These are phyloP conservation scores for Notocelia uddmanniana DNA, from an alignment of 2,888 invertebrate species.

Conservation along the genomic window DNA sequence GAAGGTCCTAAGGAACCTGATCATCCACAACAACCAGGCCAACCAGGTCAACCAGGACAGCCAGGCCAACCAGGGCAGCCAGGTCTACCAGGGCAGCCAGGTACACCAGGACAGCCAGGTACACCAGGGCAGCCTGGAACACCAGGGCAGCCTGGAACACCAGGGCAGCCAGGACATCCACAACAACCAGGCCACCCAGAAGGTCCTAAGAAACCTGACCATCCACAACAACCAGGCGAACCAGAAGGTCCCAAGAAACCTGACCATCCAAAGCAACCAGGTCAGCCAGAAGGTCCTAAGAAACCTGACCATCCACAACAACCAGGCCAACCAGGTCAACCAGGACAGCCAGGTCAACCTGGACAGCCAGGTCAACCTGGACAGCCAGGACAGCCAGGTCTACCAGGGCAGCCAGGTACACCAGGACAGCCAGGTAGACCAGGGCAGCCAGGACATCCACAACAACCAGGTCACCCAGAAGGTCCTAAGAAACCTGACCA, in stretches of 20 bases:
- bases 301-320: background rate
- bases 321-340: background rate
- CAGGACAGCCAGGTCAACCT: background rate
- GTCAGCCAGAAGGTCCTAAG: too few relatives aligned
- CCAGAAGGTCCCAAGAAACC: background rate
- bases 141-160: background rate
- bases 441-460: background rate
- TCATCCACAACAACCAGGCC: background rate
- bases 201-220: background rate
- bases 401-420: background rate
- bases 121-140: background rate
- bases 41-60: background rate
- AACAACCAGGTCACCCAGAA: background rate
- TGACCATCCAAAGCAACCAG: background rate
- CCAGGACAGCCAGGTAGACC: constrained; percentile 5
- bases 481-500: background rate
- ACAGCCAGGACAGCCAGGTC: background rate
- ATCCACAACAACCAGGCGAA: background rate
- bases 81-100: background rate
- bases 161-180: background rate
- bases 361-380: background rate
- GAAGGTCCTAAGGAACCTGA: background rate
- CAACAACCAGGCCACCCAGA: background rate
- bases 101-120: background rate
- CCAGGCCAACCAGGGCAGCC: background rate